Evolutionary conservation across 2,113 vertebrate species (phyloP).

Genomic region (Cyanocitta stelleri): DNA sequence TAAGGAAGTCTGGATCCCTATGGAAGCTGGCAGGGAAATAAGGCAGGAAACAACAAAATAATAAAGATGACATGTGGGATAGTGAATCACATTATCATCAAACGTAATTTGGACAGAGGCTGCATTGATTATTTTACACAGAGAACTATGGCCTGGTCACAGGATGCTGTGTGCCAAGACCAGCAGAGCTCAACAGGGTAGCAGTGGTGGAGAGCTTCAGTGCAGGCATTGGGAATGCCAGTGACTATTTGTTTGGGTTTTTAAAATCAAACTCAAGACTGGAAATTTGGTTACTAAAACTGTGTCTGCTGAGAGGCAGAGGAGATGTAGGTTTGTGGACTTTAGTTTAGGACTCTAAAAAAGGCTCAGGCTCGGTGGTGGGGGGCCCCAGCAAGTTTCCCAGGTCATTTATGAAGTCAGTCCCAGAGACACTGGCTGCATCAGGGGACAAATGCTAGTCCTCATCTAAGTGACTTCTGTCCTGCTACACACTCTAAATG

Average conservation of each 20-base stretch:
- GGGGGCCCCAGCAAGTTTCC: background rate
- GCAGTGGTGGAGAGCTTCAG: background rate
- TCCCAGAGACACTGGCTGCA: background rate
- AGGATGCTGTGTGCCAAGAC: background rate
- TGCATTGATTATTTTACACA: background rate
- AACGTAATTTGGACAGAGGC: background rate
- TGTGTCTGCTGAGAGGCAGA: background rate
- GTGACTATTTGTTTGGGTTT: background rate
- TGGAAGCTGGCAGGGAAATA: background rate
- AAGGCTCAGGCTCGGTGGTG: background rate
- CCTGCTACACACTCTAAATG: background rate
- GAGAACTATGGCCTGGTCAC: background rate
- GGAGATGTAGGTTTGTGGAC: background rate
- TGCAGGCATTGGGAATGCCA: background rate
- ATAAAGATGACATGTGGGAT: background rate
- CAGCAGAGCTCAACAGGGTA: background rate
- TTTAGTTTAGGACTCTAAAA: background rate
- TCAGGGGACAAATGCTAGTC: background rate
- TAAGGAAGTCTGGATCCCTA: background rate
- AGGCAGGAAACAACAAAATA: background rate
- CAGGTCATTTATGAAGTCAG: background rate
- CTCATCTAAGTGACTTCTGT: background rate
- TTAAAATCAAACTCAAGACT: background rate
- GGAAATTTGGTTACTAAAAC: background rate
- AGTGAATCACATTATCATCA: background rate